These are phyloP conservation scores for Helostoma temminkii DNA, from an alignment of 2,797 vertebrate genomes.

Conservation along the genomic window DNA sequence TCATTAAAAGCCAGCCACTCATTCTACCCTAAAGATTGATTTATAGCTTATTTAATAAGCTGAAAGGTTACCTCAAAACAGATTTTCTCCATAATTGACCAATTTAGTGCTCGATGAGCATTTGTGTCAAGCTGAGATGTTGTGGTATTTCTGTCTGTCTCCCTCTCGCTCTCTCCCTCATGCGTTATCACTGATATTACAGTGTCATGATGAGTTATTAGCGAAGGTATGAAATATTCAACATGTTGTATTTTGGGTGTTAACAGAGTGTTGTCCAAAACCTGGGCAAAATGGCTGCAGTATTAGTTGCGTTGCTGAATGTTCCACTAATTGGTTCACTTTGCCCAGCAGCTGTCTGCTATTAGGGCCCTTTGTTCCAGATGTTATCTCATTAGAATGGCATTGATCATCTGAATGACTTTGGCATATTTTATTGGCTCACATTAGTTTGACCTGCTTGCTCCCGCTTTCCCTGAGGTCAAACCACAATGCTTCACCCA, in stretches of 20 bases:
- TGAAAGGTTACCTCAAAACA: constrained; percentile 82
- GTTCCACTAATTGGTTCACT: constrained; percentile 82
- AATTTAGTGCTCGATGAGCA: constrained; percentile 78
- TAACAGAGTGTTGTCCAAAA: constrained; percentile 67
- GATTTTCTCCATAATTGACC: constrained; percentile 82
- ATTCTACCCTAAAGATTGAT: constrained; percentile 79
- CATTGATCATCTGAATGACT: constrained; percentile 85
- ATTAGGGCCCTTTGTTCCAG: constrained; percentile 86
- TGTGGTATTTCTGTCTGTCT: constrained; percentile 64
- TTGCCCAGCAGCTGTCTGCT: constrained; percentile 85
- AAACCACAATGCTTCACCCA: constrained; percentile 63
- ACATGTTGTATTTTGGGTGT: constrained; percentile 76
- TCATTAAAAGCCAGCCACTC: constrained; percentile 71
- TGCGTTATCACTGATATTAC: constrained; percentile 55
- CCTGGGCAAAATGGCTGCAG: constrained; percentile 63
- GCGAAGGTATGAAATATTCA: constrained; percentile 76
- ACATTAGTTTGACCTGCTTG: constrained; percentile 74
- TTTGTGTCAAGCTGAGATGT: constrained; percentile 74
- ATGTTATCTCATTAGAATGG: constrained; percentile 86
- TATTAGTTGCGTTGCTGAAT: constrained; percentile 77
- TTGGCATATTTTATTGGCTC: constrained; percentile 79
- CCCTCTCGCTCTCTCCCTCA: constrained; percentile 23
- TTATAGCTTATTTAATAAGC: constrained; percentile 81
- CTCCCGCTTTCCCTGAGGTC: constrained; percentile 68
- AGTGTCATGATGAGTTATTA: constrained; percentile 69